Evolutionary conservation across 2,113 vertebrate genomes (phyloP), one percentile per base, ranked within the genome.

Genomic region (Proteles cristata): DNA sequence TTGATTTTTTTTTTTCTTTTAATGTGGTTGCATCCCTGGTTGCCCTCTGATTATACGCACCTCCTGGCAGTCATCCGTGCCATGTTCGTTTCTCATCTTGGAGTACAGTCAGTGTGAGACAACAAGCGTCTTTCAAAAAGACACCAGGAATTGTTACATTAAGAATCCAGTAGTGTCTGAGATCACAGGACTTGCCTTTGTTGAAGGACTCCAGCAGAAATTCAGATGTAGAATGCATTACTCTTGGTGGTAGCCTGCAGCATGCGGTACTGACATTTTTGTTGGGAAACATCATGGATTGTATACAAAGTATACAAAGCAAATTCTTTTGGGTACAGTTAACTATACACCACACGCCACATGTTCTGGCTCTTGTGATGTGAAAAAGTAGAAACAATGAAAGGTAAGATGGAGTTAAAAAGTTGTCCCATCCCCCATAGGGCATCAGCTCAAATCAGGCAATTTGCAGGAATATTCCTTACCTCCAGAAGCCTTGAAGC

Each of bases 11-110:
- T 19, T 71, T 82, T 90, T 26, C 55, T 88, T 88, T 93, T 65
- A 48, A 11, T 88, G 31, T 73, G 2, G 53, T 48, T 71, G 31
- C 33, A 55, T 90, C 68, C 15, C 21, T 79, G 21, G 71, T 93
- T 86, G 45, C 69, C 19, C 35, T 82, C 68, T 74, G 21, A 25
- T 71, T 92, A 48, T 53, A 19, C 8, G 23, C 91, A 43, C 7
- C 50, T 89, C 73, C 63, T 90, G 81, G 93, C 35, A 81, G n/a
- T 66, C 82, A 26, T 92, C 74, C 58, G 25, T 50, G 53, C 66
- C 82, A 28, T 92, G 33, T 94, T 93, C 43, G 14, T 95, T 92
- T 94, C 45, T 97, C 53, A 25, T 90, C 26, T 77, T 43, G 2
- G 48, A 73, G 35, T 28, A 80, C 5, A 69, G 73, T 79, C 87